phyloP scores from a whole-genome alignment of 2,888 invertebrate genomes.

The Eurytoma californica region DNA sequence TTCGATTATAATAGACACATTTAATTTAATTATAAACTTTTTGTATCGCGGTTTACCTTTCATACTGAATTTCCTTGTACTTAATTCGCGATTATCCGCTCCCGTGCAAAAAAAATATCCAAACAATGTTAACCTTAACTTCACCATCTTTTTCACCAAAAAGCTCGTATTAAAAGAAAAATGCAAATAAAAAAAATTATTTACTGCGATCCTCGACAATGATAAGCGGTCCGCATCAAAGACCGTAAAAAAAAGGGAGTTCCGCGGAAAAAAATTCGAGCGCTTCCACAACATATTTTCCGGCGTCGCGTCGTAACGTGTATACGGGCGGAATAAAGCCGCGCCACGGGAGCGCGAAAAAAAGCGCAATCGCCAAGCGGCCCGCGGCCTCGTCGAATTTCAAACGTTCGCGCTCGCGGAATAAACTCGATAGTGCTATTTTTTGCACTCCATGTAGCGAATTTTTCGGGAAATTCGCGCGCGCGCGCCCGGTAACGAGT shows the following conservation, averaged over 20 bases:
- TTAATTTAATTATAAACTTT: too few relatives aligned
- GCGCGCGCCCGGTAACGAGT: constrained; percentile 1
- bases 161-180: too few relatives aligned
- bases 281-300: not conserved
- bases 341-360: not conserved
- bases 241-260: not conserved
- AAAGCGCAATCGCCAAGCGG: not conserved
- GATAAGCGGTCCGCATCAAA: not conserved
- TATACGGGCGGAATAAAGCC: constrained; percentile 1
- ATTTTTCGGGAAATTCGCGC: constrained; percentile 31
- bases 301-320: not conserved
- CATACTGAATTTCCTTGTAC: too few relatives aligned
- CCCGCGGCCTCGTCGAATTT: constrained; percentile 17
- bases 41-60: too few relatives aligned
- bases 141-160: too few relatives aligned
- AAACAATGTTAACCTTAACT: too few relatives aligned
- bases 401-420: constrained; percentile 39
- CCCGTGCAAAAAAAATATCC: too few relatives aligned
- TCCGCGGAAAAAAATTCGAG: not conserved
- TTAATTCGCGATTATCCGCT: too few relatives aligned
- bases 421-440: constrained; percentile 41
- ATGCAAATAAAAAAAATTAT: too few relatives aligned
- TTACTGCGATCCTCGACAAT: not conserved
- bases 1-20: too few relatives aligned
- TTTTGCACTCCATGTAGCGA: constrained; percentile 32